Base-by-base conservation (phyloP, 2,797 vertebrate genomes). In the Hoplostethus mediterraneus region DNA sequence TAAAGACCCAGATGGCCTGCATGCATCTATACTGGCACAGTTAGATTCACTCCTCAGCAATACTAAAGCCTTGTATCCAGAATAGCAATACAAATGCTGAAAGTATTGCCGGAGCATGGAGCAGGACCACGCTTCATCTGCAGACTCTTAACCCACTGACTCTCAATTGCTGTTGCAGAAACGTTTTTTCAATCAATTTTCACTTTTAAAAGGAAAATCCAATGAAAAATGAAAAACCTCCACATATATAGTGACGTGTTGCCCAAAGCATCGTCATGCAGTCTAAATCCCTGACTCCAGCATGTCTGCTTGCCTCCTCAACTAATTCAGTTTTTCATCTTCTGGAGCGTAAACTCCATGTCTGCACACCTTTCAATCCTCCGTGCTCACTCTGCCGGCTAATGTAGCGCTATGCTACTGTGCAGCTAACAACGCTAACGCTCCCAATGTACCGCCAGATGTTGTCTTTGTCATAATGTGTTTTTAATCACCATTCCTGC, bases 401-500 rank as follows among this genome's bases (percentile, higher is more conserved):
- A 80, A 83, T 79, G 84, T 66, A 57, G 81, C 76, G 61, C 49
- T 17, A 14, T 73, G 68, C 87, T 82, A 85, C 81, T 61, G 80
- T 87, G 86, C 38, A 13, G 67, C 64, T 84, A 55, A 33, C 53
- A 13, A 55, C 10, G 28, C 30, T 55, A 87, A 84, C 3, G n/a
- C 79, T 87, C 63, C 62, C 60, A 87, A 91, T 80, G 79, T 84
- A 70, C 83, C 80, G 52, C 86, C 92, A 93, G 91, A 92, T 93
- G 93, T 92, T 91, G 84, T 87, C 85, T 92, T 92, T 91, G 87
- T 87, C 86, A 90, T 95, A 94, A 94, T 94, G 93, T 92, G 88
- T 93, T 94, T 94, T 95, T 94, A 94, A 94, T 95, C 89, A 93
- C 89, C 82, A 51, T 84, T 90, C 87, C 89, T 84, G 77, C 90